Conservation (phyloP, 2,113 vertebrate species). For the Hemicordylus capensis region DNA sequence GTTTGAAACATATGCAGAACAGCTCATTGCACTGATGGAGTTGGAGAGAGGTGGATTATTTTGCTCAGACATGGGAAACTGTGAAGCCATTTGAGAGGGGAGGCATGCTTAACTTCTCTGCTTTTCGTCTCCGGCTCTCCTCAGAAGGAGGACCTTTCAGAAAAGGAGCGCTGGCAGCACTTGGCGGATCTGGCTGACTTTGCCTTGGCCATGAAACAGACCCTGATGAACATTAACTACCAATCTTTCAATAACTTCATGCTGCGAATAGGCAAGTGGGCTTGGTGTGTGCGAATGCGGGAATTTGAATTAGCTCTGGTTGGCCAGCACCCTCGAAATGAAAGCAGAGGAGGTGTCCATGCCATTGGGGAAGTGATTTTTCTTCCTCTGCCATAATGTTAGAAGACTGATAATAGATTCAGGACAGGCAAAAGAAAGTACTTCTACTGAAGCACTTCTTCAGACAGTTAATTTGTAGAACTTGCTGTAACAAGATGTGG, state of each 20-base stretch:
- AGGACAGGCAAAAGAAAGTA: too few species aligned
- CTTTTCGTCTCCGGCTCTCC: rapidly evolving
- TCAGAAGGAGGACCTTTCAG: constrained; percentile 81
- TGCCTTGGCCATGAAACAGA: constrained; percentile 95
- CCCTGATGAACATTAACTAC: constrained; percentile 94
- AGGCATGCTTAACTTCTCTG: background rate
- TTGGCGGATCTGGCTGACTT: constrained; percentile 93
- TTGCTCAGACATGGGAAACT: background rate
- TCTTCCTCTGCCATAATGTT: background rate
- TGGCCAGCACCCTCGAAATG: background rate
- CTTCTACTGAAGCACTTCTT: too few species aligned
- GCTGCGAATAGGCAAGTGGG: constrained; percentile 91
- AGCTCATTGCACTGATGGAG: background rate
- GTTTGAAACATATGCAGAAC: background rate
- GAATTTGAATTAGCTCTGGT: background rate
- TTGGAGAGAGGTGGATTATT: background rate
- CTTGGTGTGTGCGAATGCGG: background rate
- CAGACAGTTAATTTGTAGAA: too few species aligned
- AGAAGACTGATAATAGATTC: too few species aligned
- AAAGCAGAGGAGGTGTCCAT: background rate
- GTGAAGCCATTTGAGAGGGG: background rate
- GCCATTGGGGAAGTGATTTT: background rate
- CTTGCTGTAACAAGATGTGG: too few species aligned
- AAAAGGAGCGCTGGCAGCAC: constrained; percentile 92
- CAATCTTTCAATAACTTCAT: constrained; percentile 99